Percentiles rank a stretch among this genome's conserved stretches.
Conservation (phyloP, 2,113 vertebrate genomes). For the Dissostichus mawsoni region DNA sequence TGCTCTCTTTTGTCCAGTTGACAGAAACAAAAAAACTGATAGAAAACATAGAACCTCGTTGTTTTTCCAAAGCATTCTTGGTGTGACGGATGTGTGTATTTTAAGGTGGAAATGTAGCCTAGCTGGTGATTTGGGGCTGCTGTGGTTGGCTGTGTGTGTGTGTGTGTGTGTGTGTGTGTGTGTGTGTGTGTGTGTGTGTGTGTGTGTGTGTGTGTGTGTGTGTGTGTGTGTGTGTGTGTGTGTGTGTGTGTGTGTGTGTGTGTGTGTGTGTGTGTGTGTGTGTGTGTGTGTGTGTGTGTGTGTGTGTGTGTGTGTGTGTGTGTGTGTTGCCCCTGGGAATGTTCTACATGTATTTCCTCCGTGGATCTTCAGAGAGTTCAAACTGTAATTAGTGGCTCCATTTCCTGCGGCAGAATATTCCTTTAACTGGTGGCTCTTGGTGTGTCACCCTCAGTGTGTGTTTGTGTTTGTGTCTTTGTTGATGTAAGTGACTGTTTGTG, state of each 20-base stretch:
- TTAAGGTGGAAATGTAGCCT: conserved; percentile 77
- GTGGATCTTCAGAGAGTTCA: conserved; percentile 68
- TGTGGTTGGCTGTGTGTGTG: conserved; percentile 65
- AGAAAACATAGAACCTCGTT: conserved; percentile 58
- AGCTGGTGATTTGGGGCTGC: conserved; percentile 80
- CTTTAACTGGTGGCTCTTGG: conserved; percentile 50
- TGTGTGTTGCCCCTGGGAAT: conserved; percentile 61
- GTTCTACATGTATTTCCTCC: conserved; percentile 68
- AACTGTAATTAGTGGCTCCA: conserved; percentile 74
- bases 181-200: too few species aligned
- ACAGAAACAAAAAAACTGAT: conserved; percentile 63
- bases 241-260: conserved; percentile 27
- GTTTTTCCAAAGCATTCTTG: conserved; percentile 78
- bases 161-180: conserved; percentile 8
- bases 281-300: conserved; percentile 47
- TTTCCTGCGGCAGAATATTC: conserved; percentile 62
- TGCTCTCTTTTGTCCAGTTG: background rate
- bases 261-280: conserved; percentile 41
- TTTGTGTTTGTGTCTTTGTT: conserved; percentile 38
- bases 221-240: conserved; percentile 32
- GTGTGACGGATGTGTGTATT: conserved; percentile 72
- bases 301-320: conserved; percentile 44
- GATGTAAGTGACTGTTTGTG: conserved; percentile 31
- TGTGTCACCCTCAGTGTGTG: conserved; percentile 58
- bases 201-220: too few species aligned